Conservation (phyloP, 37 sponge, comb jelly and placozoan species). For the Beroe ovata region DNA sequence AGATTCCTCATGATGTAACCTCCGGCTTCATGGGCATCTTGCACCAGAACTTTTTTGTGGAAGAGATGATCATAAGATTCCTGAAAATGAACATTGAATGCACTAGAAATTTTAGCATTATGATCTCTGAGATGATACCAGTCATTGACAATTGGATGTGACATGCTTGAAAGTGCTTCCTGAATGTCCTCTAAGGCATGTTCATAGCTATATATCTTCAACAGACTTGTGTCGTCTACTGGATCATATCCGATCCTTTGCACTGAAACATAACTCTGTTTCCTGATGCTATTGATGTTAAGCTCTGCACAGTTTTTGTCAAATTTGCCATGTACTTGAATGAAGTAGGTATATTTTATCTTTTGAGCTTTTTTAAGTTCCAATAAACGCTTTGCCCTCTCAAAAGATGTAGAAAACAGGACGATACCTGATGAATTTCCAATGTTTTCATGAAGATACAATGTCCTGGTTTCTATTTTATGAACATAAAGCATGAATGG, state of each 20-base stretch:
- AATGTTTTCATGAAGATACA: neutral
- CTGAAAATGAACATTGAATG: neutral
- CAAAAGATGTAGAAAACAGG: neutral
- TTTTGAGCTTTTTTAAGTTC: neutral
- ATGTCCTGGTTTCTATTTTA: neutral
- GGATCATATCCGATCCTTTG: neutral
- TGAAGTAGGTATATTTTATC: neutral
- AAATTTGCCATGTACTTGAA: conserved; percentile 29
- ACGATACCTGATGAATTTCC: neutral
- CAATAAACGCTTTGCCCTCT: neutral
- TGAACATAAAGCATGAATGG: neutral
- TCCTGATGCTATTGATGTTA: neutral
- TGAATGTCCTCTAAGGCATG: neutral
- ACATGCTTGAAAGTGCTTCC: neutral
- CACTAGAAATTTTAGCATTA: neutral
- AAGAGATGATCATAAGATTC: neutral
- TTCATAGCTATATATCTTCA: neutral
- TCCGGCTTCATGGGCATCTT: neutral
- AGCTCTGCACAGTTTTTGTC: neutral
- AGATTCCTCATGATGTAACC: conserved; percentile 2
- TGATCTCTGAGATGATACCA: conserved; percentile 9
- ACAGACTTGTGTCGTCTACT: neutral
- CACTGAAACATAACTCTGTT: neutral
- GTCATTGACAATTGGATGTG: conserved; percentile 26
- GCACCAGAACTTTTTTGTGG: neutral